Conservation (phyloP, 2,797 vertebrate species). For the Premnoplex brunnescens region DNA sequence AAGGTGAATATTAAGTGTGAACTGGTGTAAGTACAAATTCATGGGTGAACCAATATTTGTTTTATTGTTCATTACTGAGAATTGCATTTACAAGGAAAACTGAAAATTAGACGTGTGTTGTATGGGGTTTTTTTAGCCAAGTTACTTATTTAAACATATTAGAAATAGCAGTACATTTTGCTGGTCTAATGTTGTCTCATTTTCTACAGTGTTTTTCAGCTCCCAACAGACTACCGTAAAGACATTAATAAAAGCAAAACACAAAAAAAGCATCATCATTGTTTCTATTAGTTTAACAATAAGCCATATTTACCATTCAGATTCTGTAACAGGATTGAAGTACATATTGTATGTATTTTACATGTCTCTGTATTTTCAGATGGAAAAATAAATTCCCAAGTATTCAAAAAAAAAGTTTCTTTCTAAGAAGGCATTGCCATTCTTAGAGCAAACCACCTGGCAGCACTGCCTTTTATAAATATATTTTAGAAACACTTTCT, state of each 20-base stretch:
- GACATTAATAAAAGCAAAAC: not conserved
- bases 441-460: not conserved
- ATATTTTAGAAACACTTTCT: not conserved
- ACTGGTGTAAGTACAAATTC: not conserved
- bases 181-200: not conserved
- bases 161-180: not conserved
- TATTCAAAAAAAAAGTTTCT: not conserved
- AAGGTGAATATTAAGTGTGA: not conserved
- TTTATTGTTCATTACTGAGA: not conserved
- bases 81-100: not conserved
- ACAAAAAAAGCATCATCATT: not conserved
- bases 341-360: not conserved
- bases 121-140: not conserved
- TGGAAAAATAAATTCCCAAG: not conserved
- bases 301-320: not conserved
- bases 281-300: not conserved
- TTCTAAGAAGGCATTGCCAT: not conserved
- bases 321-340: not conserved
- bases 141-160: not conserved
- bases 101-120: not conserved
- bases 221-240: not conserved
- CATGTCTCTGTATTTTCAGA: not conserved
- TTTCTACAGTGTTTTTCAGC: not conserved
- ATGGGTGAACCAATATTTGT: not conserved
- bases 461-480: not conserved